These are phyloP conservation scores for Nibea albiflora DNA, from an alignment of 2,113 vertebrate species.

Conservation along the genomic window DNA sequence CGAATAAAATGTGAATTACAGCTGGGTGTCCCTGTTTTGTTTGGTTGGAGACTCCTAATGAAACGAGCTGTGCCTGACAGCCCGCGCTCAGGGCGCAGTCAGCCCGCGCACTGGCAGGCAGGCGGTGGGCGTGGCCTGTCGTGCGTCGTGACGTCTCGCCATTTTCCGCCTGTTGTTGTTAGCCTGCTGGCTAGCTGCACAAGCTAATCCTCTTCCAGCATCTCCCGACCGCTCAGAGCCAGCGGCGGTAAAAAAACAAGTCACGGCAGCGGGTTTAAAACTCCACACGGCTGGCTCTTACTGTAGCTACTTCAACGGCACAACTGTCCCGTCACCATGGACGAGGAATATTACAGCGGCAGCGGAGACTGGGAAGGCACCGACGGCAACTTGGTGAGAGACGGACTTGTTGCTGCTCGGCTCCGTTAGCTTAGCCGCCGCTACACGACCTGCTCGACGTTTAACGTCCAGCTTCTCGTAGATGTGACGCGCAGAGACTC, in stretches of 20 bases:
- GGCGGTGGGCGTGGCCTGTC: conserved; percentile 41
- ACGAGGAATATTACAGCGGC: conserved; percentile 83
- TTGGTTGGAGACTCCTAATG: too few species aligned
- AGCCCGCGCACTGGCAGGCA: too few species aligned
- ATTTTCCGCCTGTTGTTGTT: conserved; percentile 74
- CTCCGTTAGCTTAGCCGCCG: conserved; percentile 26
- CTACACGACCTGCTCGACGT: neutral
- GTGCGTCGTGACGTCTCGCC: conserved; percentile 40
- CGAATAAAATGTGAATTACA: too few species aligned
- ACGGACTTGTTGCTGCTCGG: conserved; percentile 60
- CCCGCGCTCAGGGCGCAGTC: too few species aligned
- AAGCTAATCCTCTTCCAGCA: conserved; percentile 14
- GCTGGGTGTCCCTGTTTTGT: too few species aligned
- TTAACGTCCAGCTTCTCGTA: neutral
- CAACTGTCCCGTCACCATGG: conserved; percentile 71
- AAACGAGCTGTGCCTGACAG: too few species aligned
- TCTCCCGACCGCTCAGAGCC: neutral
- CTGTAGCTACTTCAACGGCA: fast-evolving
- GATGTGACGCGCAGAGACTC: neutral
- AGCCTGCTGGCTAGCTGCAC: conserved; percentile 42
- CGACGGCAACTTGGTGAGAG: conserved; percentile 75
- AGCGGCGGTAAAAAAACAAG: neutral
- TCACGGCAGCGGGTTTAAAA: neutral
- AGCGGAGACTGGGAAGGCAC: conserved; percentile 83
- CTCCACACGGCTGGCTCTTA: fast-evolving